Percentiles rank a stretch among this genome's conserved stretches.
These are phyloP conservation scores for Caradrina kadenii DNA, from an alignment of 2,888 invertebrate genomes.

Conservation along the genomic window DNA sequence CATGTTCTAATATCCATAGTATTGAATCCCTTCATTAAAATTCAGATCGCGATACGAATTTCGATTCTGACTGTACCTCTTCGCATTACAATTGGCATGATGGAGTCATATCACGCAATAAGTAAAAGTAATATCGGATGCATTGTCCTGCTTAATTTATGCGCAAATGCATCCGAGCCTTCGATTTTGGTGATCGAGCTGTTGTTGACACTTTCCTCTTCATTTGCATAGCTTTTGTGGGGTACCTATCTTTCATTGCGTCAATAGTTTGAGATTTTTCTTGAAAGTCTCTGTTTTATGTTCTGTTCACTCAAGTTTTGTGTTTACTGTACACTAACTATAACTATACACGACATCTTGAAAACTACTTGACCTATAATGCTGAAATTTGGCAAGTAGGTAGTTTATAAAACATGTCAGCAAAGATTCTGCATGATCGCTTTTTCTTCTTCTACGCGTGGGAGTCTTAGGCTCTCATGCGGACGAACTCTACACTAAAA, in stretches of 20 bases:
- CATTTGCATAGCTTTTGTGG: slow-evolving; percentile 56
- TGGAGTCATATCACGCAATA: slow-evolving; percentile 77
- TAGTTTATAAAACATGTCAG: too few species aligned
- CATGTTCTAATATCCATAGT: slow-evolving; percentile 62
- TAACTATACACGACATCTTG: too few species aligned
- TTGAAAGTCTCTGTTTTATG: too few species aligned
- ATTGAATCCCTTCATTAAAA: slow-evolving; percentile 46
- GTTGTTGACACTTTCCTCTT: slow-evolving; percentile 61
- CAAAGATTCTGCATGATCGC: too few species aligned
- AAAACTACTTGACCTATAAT: too few species aligned
- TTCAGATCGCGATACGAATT: slow-evolving; percentile 68
- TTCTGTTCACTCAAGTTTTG: too few species aligned
- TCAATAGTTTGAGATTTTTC: not conserved
- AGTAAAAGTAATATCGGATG: slow-evolving; percentile 66
- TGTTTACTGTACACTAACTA: too few species aligned
- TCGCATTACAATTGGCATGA: slow-evolving; percentile 68
- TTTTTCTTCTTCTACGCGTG: too few species aligned
- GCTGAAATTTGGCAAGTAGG: too few species aligned
- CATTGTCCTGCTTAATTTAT: slow-evolving; percentile 57
- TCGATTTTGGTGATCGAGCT: slow-evolving; percentile 59
- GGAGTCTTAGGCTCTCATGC: not conserved
- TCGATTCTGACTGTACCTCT: slow-evolving; percentile 68
- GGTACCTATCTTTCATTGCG: slow-evolving; percentile 7
- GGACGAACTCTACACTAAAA: not conserved
- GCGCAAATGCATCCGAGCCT: slow-evolving; percentile 47